Conservation (phyloP, 2,797 vertebrate species). For the Siniperca scherzeri region DNA sequence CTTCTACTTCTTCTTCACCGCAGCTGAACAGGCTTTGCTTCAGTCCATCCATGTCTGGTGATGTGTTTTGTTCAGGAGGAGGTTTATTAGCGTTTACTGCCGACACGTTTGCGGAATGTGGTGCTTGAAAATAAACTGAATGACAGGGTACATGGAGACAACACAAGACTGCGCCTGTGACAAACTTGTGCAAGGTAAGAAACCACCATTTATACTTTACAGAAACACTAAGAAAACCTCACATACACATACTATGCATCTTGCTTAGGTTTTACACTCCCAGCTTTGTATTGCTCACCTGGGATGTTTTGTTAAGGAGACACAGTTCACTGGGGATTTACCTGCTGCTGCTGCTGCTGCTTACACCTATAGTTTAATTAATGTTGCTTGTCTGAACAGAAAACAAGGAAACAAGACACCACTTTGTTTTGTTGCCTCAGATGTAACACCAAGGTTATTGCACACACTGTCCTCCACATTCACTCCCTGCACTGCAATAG, state of each 20-base stretch:
- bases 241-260: not conserved
- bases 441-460: not conserved
- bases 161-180: slow-evolving; percentile 43
- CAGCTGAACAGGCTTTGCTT: not conserved
- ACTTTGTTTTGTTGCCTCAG: slow-evolving; percentile 18
- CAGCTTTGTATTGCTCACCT: slow-evolving; percentile 36
- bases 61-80: slow-evolving; percentile 10
- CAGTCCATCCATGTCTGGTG: slow-evolving; percentile 7
- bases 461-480: not conserved
- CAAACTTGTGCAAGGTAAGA: slow-evolving; percentile 65
- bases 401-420: slow-evolving; percentile 16
- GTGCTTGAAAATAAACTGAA: slow-evolving; percentile 32
- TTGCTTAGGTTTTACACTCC: not conserved
- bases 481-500: slow-evolving; percentile 5
- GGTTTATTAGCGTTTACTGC: not conserved
- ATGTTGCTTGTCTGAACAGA: slow-evolving; percentile 30
- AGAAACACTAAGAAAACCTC: not conserved
- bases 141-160: slow-evolving; percentile 68
- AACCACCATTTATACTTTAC: not conserved
- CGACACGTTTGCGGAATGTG: slow-evolving; percentile 23
- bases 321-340: slow-evolving; percentile 12
- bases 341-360: slow-evolving; percentile 24
- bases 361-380: slow-evolving; percentile 1
- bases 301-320: slow-evolving; percentile 52
- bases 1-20: not conserved